Conservation (phyloP, 2,113 vertebrate genomes). For the Grammomys surdaster region DNA sequence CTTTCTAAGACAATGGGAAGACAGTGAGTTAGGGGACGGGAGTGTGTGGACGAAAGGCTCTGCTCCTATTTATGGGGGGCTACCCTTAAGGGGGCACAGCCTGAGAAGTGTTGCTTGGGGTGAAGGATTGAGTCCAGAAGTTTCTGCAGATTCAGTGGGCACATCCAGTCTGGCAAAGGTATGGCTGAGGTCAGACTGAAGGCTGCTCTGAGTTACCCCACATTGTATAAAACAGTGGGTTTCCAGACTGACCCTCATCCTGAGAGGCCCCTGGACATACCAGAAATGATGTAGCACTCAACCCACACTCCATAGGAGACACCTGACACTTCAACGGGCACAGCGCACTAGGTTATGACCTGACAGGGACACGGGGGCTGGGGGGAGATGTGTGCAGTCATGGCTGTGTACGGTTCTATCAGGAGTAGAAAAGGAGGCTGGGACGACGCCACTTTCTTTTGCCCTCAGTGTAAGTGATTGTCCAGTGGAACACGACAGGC, state of each 20-base stretch:
- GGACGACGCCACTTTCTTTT: not conserved
- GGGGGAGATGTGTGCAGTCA: not conserved
- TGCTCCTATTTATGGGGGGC: too few relatives aligned
- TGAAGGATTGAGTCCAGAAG: not conserved
- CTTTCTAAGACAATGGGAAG: not conserved
- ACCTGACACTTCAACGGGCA: not conserved
- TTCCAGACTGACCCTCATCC: not conserved
- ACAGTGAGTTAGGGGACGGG: not conserved
- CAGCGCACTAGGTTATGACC: too few relatives aligned
- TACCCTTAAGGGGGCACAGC: too few relatives aligned
- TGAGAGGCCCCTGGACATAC: not conserved
- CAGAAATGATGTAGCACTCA: not conserved
- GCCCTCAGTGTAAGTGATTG: not conserved
- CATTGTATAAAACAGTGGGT: not conserved
- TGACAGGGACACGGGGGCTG: not conserved
- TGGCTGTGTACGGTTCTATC: slow-evolving; percentile 1
- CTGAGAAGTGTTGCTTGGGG: not conserved
- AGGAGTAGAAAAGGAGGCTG: slow-evolving; percentile 22
- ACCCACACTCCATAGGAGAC: not conserved
- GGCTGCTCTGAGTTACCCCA: not conserved
- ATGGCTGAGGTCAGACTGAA: too few relatives aligned
- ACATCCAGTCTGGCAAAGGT: not conserved
- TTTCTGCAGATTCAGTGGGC: not conserved
- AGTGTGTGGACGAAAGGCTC: not conserved
- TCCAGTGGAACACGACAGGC: not conserved